Base-by-base conservation (phyloP, 2,888 invertebrate species). In the Lasioglossum calceatum region DNA sequence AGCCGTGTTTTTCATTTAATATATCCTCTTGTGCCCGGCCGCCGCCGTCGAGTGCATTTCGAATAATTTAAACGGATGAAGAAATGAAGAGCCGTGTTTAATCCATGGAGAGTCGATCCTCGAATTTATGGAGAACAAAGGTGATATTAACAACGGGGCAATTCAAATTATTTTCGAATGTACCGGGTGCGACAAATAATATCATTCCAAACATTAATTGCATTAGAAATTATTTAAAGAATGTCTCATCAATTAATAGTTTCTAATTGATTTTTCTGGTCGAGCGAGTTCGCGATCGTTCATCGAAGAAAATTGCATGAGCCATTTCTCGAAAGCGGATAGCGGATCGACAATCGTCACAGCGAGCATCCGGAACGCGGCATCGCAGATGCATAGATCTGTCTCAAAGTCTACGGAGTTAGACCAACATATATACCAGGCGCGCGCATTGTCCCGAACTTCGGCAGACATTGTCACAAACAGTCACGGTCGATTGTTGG, bases 401-500 rank as follows among this genome's bases (percentile, higher is more conserved):
- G 44, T 73, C 50, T 19, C 73, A 19, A 73, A 47, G 47, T 73
- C 73, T 73, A 50, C 73, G 8, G 47, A 73, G 73, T 73, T 73
- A 50, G 47, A 32, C 47, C 73, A 73, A 73, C 73, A 2, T 32
- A 47, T 47, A 73, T 73, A 73, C 27, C 32, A 3, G 12, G 27
- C 47, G 47, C 32, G 47, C 32, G 47, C 32, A 73, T 73, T 73
- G 47, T 47, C 47, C 73, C 47, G 47, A 73, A 73, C 73, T 73
- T 73, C 47, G 73, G 73, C 73, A 73, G 73, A 73, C 73, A 73
- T 47, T 47, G 73, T 73, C 73, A 47, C 47, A 73, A 73, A 47
- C 47, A 73, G 47, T 73, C 73, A 47, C 32, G 73, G 73, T 73
- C 73, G 44, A 47, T 71, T 71, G 27, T 32, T 73, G 32, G 47